Base-by-base conservation (phyloP, 2,888 invertebrate genomes). In the Thecocarcelia acutangulata region DNA sequence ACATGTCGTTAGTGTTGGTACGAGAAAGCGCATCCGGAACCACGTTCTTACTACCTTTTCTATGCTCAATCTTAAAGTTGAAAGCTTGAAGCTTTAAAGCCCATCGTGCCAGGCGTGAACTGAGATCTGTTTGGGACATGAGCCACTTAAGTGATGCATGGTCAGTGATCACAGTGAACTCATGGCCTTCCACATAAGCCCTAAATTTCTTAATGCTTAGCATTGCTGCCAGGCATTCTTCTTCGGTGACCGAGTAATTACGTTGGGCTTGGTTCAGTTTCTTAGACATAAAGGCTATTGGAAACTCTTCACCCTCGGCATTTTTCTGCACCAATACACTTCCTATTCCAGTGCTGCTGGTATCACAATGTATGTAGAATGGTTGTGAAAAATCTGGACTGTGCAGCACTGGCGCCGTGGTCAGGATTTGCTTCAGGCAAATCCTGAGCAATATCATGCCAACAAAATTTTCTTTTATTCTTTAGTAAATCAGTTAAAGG, bases 401-500 rank as follows among this genome's bases (percentile, higher is more conserved):
- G 40, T 72, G 59, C 24, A 72, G 52, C 33, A 56, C 73, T 28
- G 64, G 73, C 1, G 73, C 48, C 6, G 64, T 61, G 13, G 56
- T 73, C 50, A 72, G 24, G 33, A 74, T 74, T n/a, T 2, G 11
- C 58, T 73, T 80, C 24, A 74, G 40, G n/a, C n/a, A n/a, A n/a
- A n/a, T 21, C 12, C 19, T 81, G 50, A 2, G 75, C 72, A n/a
- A 68, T 37, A 5, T 56, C 72, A 21, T 6, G 77, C 46, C 80
- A 80, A 1, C 9, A 15, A 63, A 79, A 83, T 12, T 58, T 56
- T 33, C 59, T 66, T 4, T 52, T 64, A 12, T 42, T 63, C n/a
- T 77, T 81, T 8, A 83, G 56, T 1, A 77, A 44, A 33, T 85
- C 58, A 0, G 83, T 82, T 24, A 84, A 56, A 2, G 81, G 80